These are phyloP conservation scores for Misgurnus anguillicaudatus DNA, from an alignment of 2,113 vertebrate genomes.

Conservation along the genomic window DNA sequence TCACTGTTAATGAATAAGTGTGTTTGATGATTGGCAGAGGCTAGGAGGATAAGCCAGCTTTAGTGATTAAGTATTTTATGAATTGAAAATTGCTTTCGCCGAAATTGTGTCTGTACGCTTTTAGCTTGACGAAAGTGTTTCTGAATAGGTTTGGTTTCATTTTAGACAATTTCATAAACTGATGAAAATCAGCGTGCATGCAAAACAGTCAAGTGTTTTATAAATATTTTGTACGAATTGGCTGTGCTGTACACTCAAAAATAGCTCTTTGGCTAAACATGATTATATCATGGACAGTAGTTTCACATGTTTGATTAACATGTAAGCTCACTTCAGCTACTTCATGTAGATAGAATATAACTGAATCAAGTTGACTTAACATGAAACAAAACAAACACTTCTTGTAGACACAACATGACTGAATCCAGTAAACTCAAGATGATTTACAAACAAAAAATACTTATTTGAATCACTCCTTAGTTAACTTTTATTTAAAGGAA, in stretches of 20 bases:
- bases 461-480: no score
- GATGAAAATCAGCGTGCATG: not conserved
- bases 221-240: not conserved
- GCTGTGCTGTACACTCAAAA: not conserved
- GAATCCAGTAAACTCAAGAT: no score
- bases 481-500: no score
- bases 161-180: not conserved
- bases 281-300: no score
- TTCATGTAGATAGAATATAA: no score
- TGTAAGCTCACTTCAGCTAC: no score
- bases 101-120: constrained; percentile 10
- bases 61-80: not conserved
- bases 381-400: no score
- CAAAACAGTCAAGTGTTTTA: not conserved
- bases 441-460: no score
- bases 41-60: constrained; percentile 12
- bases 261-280: no score
- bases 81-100: constrained; percentile 13
- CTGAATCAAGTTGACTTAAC: no score
- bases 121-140: constrained; percentile 2
- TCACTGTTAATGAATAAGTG: constrained; percentile 52
- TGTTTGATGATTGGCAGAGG: constrained; percentile 11
- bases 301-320: no score
- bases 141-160: not conserved
- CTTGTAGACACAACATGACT: no score